These are phyloP conservation scores for Cryptus viduatorius DNA, from an alignment of 2,888 invertebrate species.

Conservation along the genomic window DNA sequence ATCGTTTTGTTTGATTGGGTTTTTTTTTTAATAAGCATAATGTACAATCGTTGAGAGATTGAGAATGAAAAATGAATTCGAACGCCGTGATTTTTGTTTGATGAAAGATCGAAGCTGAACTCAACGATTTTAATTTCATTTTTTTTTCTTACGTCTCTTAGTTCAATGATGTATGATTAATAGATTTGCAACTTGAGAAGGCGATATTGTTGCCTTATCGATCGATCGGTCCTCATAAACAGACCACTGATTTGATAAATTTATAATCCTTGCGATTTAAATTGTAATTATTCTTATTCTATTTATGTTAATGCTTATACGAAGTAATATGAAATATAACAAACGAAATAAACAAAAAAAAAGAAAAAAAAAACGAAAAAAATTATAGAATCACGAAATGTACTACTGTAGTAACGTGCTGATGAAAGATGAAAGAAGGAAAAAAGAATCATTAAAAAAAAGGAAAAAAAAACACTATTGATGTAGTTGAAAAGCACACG, in stretches of 20 bases:
- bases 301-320: conserved; percentile 59
- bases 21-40: conserved; percentile 10
- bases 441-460: conserved; percentile 72
- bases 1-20: conserved; percentile 25
- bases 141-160: conserved; percentile 30
- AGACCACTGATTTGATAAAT: conserved; percentile 47
- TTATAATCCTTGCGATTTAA: conserved; percentile 45
- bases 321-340: conserved; percentile 71
- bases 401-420: conserved; percentile 68
- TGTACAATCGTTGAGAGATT: conserved; percentile 29
- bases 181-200: conserved; percentile 54
- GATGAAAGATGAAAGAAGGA: conserved; percentile 62
- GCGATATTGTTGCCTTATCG: conserved; percentile 22
- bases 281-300: conserved; percentile 48
- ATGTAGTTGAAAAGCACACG: conserved; percentile 80
- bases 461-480: conserved; percentile 75
- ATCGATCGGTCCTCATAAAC: conserved; percentile 40
- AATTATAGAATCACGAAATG: conserved; percentile 64
- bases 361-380: conserved; percentile 73
- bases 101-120: conserved; percentile 20
- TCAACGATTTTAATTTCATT: conserved; percentile 28
- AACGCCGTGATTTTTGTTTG: conserved; percentile 15
- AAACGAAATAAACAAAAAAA: conserved; percentile 59
- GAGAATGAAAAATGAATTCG: not conserved
- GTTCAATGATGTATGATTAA: conserved; percentile 46